Conservation (phyloP, 1,140 invertebrate genomes). For the Habropoda laboriosa region DNA sequence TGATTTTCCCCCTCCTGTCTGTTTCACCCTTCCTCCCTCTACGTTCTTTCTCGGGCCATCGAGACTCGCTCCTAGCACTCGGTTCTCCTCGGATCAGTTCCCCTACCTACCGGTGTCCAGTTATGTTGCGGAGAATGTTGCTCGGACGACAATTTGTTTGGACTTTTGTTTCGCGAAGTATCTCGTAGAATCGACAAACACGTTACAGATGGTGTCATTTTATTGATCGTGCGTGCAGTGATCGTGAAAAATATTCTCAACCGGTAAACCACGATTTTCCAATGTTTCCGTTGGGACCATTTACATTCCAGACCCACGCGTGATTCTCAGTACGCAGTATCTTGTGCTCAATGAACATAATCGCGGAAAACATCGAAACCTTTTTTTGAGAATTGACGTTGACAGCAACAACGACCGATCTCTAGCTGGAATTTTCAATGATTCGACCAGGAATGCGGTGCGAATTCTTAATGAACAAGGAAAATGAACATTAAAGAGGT, state of each 20-base stretch:
- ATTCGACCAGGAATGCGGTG: conserved; percentile 44
- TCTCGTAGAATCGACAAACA: background rate
- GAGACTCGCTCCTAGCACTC: conserved; percentile 57
- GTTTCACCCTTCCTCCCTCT: too few relatives aligned
- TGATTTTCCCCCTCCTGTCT: conserved; percentile 14
- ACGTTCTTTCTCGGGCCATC: conserved; percentile 6
- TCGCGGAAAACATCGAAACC: background rate
- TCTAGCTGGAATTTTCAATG: background rate
- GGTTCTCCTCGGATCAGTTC: conserved; percentile 76
- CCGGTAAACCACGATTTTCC: background rate
- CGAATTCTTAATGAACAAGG: conserved; percentile 23
- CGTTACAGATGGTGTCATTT: too few relatives aligned
- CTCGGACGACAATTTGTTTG: conserved; percentile 32
- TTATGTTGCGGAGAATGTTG: conserved; percentile 80
- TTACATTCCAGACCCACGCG: conserved; percentile 47
- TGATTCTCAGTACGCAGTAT: conserved; percentile 24
- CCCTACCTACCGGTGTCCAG: conserved; percentile 79
- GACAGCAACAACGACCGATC: background rate
- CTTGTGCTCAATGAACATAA: background rate
- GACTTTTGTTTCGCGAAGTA: conserved; percentile 17
- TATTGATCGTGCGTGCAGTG: background rate
- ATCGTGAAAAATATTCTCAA: background rate
- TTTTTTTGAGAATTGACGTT: background rate
- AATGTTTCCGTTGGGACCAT: background rate
- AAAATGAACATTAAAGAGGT: conserved; percentile 62